Conservation (phyloP, 2,797 vertebrate species). For the Ceyx erithaca region DNA sequence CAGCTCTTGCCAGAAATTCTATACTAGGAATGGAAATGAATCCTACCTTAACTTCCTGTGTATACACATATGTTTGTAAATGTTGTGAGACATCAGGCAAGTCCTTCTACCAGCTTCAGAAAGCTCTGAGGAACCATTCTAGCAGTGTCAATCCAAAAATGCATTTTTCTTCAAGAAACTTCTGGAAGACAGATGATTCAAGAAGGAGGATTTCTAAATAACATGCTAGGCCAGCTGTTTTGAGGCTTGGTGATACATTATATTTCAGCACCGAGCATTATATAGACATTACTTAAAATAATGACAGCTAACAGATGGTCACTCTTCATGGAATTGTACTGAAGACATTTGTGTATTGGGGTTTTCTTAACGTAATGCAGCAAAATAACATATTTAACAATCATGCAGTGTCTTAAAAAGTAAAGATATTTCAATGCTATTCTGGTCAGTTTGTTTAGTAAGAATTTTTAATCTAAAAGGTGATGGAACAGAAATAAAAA, state of each 20-base stretch:
- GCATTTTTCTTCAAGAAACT: background rate
- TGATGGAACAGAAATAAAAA: background rate
- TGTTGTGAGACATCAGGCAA: background rate
- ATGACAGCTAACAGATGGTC: constrained; percentile 50
- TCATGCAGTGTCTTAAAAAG: background rate
- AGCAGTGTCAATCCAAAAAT: background rate
- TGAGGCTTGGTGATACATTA: background rate
- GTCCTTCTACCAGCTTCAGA: background rate
- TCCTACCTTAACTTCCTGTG: background rate
- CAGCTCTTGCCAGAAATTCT: background rate
- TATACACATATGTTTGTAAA: background rate
- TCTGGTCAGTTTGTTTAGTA: background rate
- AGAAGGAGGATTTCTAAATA: background rate
- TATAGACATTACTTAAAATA: constrained; percentile 48
- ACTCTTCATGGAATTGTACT: constrained; percentile 26
- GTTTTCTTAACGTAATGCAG: background rate
- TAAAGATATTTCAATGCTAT: background rate
- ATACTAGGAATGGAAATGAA: background rate
- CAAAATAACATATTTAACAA: background rate
- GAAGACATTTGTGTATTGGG: background rate
- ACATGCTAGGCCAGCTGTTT: background rate
- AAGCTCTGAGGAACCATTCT: background rate
- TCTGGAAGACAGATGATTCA: background rate
- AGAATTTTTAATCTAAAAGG: background rate
- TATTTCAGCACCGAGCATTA: constrained; percentile 21